Base-by-base conservation (phyloP, 2,888 invertebrate genomes). In the Catotricha subobsoleta region DNA sequence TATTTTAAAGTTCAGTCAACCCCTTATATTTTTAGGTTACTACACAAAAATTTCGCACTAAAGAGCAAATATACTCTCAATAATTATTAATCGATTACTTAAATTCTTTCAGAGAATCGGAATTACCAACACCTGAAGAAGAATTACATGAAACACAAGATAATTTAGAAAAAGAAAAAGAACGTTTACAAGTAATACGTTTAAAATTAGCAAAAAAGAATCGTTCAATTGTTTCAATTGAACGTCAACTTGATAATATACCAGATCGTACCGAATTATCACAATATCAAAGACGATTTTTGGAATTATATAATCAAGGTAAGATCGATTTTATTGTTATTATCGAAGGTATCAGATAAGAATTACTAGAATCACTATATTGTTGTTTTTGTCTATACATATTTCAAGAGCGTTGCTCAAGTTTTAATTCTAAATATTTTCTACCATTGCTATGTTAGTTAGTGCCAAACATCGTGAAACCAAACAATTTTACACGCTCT, bases 231-330 rank as follows among this genome's bases (percentile, higher is more conserved):
- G 75, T 87, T 13, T 69, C 74, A 10, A 72, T 94, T 49, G 80
- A 86, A 43, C 69, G 88, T 20, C 83, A 86, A 53, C 66, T 95
- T 42, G 97, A 97, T 57, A 88, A 91, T 53, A 78, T 92, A 42
- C 97, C 97, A 1, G 83, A 87, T 25, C 72, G 91, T 44, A 84
- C 88, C 0, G 97, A 98, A 58, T 65, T 97, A 41, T 74, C 86
- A 40, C 97, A 98, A 57, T 97, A 98, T 60, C 94, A 97, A 59
- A 74, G 86, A 53, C 69, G 97, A 51, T 97, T 98, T 60, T 72
- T 95, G 52, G 97, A 97, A 65, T 71, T 97, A 8, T 94, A 94
- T 56, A 90, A 91, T 66, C 92, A 86, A 74, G 82, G 82, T 81
- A 56, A 39, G 43, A 29, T 36, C 2, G n/a, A n/a, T n/a, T n/a